Evolutionary conservation across 2,797 vertebrate species (phyloP).

Genomic region (Eleutherodactylus coqui): DNA sequence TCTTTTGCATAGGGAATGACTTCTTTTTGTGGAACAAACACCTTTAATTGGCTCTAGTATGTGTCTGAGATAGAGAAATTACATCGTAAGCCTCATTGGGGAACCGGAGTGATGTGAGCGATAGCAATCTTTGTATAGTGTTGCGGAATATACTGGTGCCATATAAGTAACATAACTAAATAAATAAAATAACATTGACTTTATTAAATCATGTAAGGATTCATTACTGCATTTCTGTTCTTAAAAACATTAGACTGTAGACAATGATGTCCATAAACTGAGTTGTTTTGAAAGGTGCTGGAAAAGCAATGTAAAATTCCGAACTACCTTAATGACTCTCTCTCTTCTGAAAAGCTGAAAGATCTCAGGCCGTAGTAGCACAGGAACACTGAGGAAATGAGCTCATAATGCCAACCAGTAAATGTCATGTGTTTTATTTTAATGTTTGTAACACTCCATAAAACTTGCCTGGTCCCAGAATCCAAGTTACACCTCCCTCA

Average conservation of each 20-base stretch:
- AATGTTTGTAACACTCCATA: slow-evolving; percentile 41
- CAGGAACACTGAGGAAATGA: slow-evolving; percentile 39
- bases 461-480: slow-evolving; percentile 36
- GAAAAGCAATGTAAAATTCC: slow-evolving; percentile 4
- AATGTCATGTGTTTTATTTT: slow-evolving; percentile 56
- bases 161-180: too few relatives aligned
- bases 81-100: too few relatives aligned
- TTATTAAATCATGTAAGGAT: background rate
- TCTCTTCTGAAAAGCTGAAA: slow-evolving; percentile 38
- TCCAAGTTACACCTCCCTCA: slow-evolving; percentile 33
- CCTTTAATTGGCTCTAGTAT: too few relatives aligned
- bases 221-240: background rate
- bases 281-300: background rate
- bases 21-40: too few relatives aligned
- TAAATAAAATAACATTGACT: background rate
- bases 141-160: too few relatives aligned
- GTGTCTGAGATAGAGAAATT: too few relatives aligned
- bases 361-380: slow-evolving; percentile 38
- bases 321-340: slow-evolving; percentile 20
- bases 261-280: background rate
- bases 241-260: background rate
- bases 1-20: too few relatives aligned
- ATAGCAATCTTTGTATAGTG: too few relatives aligned
- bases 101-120: too few relatives aligned
- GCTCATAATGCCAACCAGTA: slow-evolving; percentile 53